Base-by-base conservation (phyloP, 2,797 vertebrate species). In the Esox lucius region DNA sequence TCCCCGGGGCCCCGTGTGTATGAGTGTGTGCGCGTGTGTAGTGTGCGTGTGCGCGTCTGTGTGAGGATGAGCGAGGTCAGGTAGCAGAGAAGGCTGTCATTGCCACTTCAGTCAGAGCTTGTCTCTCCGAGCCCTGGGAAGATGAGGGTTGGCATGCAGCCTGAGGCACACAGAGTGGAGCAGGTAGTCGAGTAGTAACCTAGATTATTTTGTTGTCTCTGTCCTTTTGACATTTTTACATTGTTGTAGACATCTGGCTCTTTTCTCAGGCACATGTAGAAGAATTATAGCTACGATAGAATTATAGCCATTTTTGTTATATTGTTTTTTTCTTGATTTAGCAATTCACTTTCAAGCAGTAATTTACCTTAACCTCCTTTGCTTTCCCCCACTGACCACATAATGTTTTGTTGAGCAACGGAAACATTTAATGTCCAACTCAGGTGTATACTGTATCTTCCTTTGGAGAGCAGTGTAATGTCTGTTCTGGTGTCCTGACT, bases 91-190 rank as follows among this genome's bases (percentile, higher is more conserved):
- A 74, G 61, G n/a, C 26, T 64, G 56, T 78, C 75, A 42, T 46
- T 77, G 78, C 81, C 26, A 24, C n/a, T 81, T 73, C 64, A 71
- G 53, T 80, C 59, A 33, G 70, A 33, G 72, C 49, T 75, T 59
- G 56, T 39, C 48, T 46, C 24, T 26, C 69, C 59, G 78, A 53
- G 78, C 68, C 53, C 35, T 0, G 59, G 75, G 64, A 61, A 46
- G 68, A 2, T 22, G 17, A 56, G 73, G 16, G 49, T 73, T 65
- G 74, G 71, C 70, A 80, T 77, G 70, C 26, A 73, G 78, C 76
- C 46, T 42, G 64, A 11, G 42, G 24, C 56, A 24, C 53, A 59
- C n/a, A 24, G 56, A 59, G n/a, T 35, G 13, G 6, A n/a, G 35
- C n/a, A 68, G 66, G 66, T 26, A 70, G 16, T 22, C 15, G 26